phyloP scores from a whole-genome alignment of 2,113 vertebrate species.

The Coreoperca whiteheadi region DNA sequence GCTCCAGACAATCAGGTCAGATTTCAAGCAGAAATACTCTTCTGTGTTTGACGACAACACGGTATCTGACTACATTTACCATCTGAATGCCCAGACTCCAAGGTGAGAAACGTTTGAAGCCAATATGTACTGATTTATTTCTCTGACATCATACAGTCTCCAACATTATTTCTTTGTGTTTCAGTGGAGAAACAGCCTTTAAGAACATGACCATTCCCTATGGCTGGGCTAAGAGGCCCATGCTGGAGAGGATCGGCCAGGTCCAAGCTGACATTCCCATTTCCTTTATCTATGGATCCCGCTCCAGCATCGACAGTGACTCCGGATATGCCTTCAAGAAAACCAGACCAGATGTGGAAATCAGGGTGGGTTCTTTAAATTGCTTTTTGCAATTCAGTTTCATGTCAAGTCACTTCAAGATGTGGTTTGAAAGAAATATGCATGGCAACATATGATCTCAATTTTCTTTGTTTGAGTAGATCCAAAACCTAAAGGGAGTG shows the following conservation, averaged over 20 bases:
- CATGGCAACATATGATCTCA: neutral
- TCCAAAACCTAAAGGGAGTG: neutral
- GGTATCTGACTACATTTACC: constrained; percentile 95
- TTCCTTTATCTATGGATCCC: constrained; percentile 93
- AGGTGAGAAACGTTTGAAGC: constrained; percentile 81
- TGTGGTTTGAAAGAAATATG: neutral
- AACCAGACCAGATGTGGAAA: constrained; percentile 88
- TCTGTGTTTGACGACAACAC: constrained; percentile 94
- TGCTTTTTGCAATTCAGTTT: neutral
- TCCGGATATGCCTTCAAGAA: constrained; percentile 91
- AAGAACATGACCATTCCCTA: constrained; percentile 96
- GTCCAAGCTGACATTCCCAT: constrained; percentile 89
- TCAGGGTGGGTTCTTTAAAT: constrained; percentile 84
- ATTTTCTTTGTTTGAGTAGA: neutral
- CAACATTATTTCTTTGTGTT: neutral
- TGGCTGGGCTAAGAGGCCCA: constrained; percentile 93
- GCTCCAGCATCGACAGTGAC: constrained; percentile 94
- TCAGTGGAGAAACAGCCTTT: constrained; percentile 94
- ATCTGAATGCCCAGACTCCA: constrained; percentile 93
- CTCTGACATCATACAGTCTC: neutral
- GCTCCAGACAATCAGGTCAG: constrained; percentile 91
- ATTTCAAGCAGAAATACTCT: constrained; percentile 95
- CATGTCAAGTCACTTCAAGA: neutral
- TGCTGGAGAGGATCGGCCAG: constrained; percentile 89
- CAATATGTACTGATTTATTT: neutral